Evolutionary conservation across 2,888 invertebrate genomes (phyloP).

Genomic region (Orthonevra nobilis): DNA sequence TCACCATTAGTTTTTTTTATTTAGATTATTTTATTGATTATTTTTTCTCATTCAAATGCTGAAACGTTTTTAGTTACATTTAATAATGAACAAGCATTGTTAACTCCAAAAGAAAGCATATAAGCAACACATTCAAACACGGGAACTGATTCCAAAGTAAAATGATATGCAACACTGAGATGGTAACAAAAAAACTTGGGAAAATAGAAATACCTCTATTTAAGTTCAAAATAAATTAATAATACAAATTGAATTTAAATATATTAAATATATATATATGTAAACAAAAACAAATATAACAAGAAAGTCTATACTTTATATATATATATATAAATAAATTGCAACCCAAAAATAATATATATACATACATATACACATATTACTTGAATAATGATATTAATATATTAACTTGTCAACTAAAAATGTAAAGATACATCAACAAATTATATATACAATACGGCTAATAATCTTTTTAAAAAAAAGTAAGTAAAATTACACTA

Average conservation of each 20-base stretch:
- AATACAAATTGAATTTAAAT: conserved; percentile 70
- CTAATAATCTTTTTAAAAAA: conserved; percentile 48
- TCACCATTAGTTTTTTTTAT: no score
- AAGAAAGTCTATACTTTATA: conserved; percentile 65
- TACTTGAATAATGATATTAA: conserved; percentile 53
- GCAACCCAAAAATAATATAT: conserved; percentile 42
- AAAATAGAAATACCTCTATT: conserved; percentile 81
- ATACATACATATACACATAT: conserved; percentile 62
- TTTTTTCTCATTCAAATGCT: conserved; percentile 1
- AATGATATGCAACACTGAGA: conserved; percentile 44
- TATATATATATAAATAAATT: conserved; percentile 60
- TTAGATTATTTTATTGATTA: neutral
- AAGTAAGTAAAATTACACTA: conserved; percentile 16
- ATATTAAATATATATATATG: conserved; percentile 57
- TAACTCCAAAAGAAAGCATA: conserved; percentile 6
- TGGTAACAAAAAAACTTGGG: conserved; percentile 76
- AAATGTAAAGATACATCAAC: conserved; percentile 10
- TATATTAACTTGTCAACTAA: conserved; percentile 39
- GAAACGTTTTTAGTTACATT: neutral
- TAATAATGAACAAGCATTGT: no score
- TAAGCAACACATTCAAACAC: conserved; percentile 24
- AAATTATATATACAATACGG: conserved; percentile 42
- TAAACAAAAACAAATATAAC: conserved; percentile 15
- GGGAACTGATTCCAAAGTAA: conserved; percentile 30
- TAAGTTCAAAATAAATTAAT: conserved; percentile 79